These are phyloP conservation scores for Cheirogaleus medius DNA, from an alignment of 2,113 vertebrate species.

Conservation along the genomic window DNA sequence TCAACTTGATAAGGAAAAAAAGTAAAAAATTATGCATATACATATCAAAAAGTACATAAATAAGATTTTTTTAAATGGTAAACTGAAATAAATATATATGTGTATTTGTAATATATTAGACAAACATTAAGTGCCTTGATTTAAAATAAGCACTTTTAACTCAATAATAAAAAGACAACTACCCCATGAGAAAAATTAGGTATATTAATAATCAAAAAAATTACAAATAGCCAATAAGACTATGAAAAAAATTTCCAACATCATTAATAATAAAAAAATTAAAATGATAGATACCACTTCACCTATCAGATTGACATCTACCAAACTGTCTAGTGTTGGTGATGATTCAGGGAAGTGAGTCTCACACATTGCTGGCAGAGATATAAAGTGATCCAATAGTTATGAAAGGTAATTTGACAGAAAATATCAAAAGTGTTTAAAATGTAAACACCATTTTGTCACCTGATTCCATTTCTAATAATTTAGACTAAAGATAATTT, in stretches of 20 bases:
- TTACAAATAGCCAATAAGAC: background rate
- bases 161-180: constrained; percentile 9
- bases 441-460: background rate
- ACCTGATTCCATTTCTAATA: background rate
- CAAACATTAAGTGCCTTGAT: background rate
- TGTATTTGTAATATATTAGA: background rate
- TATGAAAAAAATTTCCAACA: background rate
- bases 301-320: background rate
- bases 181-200: background rate
- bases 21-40: background rate
- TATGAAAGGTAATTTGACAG: background rate
- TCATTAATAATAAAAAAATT: background rate
- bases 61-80: background rate
- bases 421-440: background rate
- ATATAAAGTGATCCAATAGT: background rate
- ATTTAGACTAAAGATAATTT: constrained; percentile 3
- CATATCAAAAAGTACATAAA: background rate
- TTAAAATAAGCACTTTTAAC: background rate
- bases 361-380: background rate
- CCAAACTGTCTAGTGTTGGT: background rate
- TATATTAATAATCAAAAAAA: background rate
- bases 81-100: background rate
- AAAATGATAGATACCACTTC: background rate
- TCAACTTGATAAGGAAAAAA: background rate
- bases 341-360: background rate